Percentiles rank a stretch among this genome's conserved stretches.
Evolutionary conservation across 2,888 invertebrate genomes (phyloP).

Genomic region (Philopedon plagiatum): DNA sequence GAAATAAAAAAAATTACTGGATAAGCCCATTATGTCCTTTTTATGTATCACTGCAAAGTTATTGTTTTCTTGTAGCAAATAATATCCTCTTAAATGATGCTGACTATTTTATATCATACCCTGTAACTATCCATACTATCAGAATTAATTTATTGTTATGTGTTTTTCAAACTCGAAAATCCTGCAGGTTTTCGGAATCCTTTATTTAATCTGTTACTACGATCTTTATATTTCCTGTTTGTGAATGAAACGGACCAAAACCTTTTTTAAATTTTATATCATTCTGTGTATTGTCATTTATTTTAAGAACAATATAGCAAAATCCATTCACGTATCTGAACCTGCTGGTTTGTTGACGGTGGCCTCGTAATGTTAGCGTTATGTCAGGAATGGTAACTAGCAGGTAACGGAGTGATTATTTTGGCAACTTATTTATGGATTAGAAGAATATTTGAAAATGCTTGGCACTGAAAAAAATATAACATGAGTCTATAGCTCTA

Average conservation of each 20-base stretch:
- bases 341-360: neutral
- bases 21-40: no score
- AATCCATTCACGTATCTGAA: slow-evolving; percentile 43
- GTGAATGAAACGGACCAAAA: slow-evolving; percentile 47
- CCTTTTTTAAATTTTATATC: neutral
- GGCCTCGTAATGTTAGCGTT: slow-evolving; percentile 23
- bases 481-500: no score
- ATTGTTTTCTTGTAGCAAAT: no score
- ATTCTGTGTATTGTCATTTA: slow-evolving; percentile 3
- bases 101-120: no score
- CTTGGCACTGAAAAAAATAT: no score
- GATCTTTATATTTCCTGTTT: slow-evolving; percentile 36
- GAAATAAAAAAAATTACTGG: no score
- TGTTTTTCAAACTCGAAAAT: no score
- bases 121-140: no score
- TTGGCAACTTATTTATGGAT: neutral
- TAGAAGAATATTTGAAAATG: no score
- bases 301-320: slow-evolving; percentile 37
- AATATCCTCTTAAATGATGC: no score
- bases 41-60: no score
- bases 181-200: slow-evolving; percentile 1
- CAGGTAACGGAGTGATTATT: neutral
- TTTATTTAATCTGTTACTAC: slow-evolving; percentile 33
- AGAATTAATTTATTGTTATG: no score
- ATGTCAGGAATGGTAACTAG: slow-evolving; percentile 22